Evolutionary conservation across 2,797 vertebrate genomes (phyloP), one percentile per base, ranked within the genome.

Genomic region (Anas bahamensis): DNA sequence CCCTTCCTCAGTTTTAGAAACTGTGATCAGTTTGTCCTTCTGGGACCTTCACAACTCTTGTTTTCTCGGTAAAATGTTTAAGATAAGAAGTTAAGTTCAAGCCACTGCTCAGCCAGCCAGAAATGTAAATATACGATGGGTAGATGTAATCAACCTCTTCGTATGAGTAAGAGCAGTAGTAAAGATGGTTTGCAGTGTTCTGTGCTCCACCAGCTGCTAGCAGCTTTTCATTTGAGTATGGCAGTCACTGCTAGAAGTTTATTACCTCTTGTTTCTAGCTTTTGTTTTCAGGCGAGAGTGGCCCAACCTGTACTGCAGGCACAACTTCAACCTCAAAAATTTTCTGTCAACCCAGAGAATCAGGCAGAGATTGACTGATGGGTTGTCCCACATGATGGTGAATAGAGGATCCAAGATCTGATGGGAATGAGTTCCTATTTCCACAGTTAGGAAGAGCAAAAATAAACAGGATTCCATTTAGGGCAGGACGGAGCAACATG

Each of bases 321-420:
- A 23, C 12, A 39, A 17, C 9, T 80, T 52, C 61, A 68, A 24
- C 22, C 31, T 60, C 41, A 15, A 71, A 60, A 77, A 2, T 3
- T 35, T 81, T 23, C 3, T 69, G 18, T 31, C 26, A 17, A 16
- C 23, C 8, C 37, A 42, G 59, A 83, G 31, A 44, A 41, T 33
- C 8, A 4, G 63, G 16, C 31, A n/a, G 46, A 56, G 37, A 22
- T 48, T 56, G 31, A 28, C 13, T 37, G 14, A 61, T 63, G 42
- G 21, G 10, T 28, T 64, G n/a, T 66, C 42, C 19, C 53, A 41
- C 7, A 23, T 56, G 21, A 23, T 21, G 55, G 48, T 71, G 31
- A 74, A 26, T n/a, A 86, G 13, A 53, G 29, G 16, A 52, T 17
- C 3, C 0, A 0, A 80, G 21, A 10, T 74, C n/a, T 1, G 1